Base-by-base conservation (phyloP, 2,888 invertebrate genomes). In the Hirtodrosophila duncani region DNA sequence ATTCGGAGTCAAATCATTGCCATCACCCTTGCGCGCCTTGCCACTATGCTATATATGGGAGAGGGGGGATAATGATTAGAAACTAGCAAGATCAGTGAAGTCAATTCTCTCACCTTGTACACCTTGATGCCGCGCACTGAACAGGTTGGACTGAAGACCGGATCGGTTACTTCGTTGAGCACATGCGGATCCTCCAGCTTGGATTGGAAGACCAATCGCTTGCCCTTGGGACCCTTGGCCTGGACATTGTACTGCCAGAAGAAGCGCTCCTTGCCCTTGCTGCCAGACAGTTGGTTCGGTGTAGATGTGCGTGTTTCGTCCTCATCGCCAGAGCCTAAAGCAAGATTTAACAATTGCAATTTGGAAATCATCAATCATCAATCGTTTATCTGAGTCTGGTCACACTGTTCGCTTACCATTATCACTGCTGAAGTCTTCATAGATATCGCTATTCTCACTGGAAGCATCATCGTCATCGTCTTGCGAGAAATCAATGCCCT, bases 201-300 rank as follows among this genome's bases (percentile, higher is more conserved):
- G 37, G 94, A 92, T 86, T 94, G 93, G 74, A 96, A 89, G 34
- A 95, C 92, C 57, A 96, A 88, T 60, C 96, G 89, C 86, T 97
- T 96, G 27, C 98, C 97, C 88, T 99, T 97, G 3, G 98, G 97
- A 1, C 99, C 98, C 88, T 99, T 97, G 1, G 98, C 95, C 88
- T 98, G 98, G 0, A 98, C 96, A 88, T 99, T 99, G 87, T 99
- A 99, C 86, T 98, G 98, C 98, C 99, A 99, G 86, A 99, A 98
- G 87, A 90, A 98, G 56, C 93, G 90, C 82, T 96, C 96, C 70
- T 92, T 94, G 85, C 94, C 95, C 61, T 85, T 85, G 56, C 83
- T 81, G 21, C 81, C 59, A 2, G 84, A 77, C 27, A 85, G 31
- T 14, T 85, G 86, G 52, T 70, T 74, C 13, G 84, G 71, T 6